These are phyloP conservation scores for Sturnira hondurensis DNA, from an alignment of 2,113 vertebrate genomes.

Conservation along the genomic window DNA sequence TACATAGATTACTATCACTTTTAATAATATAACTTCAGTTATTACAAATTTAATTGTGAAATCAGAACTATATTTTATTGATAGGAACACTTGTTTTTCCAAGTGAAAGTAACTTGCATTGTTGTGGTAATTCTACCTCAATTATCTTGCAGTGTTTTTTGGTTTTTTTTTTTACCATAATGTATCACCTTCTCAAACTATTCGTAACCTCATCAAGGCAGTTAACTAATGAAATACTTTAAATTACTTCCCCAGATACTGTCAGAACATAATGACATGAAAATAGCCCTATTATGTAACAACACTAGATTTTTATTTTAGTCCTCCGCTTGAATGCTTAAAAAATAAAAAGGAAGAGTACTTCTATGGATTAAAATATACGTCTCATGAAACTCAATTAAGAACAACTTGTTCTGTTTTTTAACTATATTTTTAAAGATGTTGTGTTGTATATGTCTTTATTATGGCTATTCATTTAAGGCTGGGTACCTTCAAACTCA, in stretches of 20 bases:
- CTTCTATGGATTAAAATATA: background rate
- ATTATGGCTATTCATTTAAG: constrained; percentile 2
- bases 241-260: constrained; percentile 36
- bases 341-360: constrained; percentile 37
- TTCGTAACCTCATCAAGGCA: constrained; percentile 25
- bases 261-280: constrained; percentile 54
- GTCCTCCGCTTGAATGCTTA: constrained; percentile 1
- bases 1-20: background rate
- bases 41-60: constrained; percentile 2
- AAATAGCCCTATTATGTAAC: constrained; percentile 30
- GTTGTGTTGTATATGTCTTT: background rate
- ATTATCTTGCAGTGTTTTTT: background rate
- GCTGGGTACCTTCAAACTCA: background rate
- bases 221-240: constrained; percentile 48
- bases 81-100: background rate
- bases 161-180: background rate
- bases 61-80: constrained; percentile 15
- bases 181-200: background rate
- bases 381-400: constrained; percentile 37
- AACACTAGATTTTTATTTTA: constrained; percentile 33
- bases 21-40: constrained; percentile 16
- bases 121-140: background rate
- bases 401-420: constrained; percentile 6
- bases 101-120: background rate
- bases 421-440: background rate